Conservation (phyloP, 2,113 vertebrate species). For the Petroica traversi region DNA sequence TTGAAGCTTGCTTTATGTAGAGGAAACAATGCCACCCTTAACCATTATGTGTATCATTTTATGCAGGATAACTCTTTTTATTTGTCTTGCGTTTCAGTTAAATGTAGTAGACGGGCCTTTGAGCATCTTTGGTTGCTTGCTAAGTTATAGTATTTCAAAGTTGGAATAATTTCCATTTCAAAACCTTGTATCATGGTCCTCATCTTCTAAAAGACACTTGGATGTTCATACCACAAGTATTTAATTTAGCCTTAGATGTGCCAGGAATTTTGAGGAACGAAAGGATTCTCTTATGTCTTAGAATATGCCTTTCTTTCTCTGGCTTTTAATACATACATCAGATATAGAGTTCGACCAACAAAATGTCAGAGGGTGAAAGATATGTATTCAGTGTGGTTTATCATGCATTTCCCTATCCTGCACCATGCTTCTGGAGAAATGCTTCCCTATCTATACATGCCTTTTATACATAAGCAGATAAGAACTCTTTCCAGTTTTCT, state of each 20-base stretch:
- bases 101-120: neutral
- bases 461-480: fast-evolving
- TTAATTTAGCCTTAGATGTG: neutral
- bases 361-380: neutral
- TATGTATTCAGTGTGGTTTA: neutral
- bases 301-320: neutral
- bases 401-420: neutral
- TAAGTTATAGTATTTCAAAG: constrained; percentile 20
- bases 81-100: constrained; percentile 25
- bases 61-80: neutral
- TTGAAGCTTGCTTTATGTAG: constrained; percentile 66
- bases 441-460: neutral
- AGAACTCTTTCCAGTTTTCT: neutral
- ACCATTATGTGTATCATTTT: neutral
- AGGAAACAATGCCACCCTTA: constrained; percentile 48
- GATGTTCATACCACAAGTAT: neutral
- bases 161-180: neutral
- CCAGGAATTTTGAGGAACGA: neutral
- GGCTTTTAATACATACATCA: neutral
- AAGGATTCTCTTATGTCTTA: neutral
- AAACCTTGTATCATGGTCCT: neutral
- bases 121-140: neutral
- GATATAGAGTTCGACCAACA: neutral
- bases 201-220: neutral
- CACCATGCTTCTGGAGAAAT: neutral